phyloP scores from a whole-genome alignment of 2,113 vertebrate species.

The Archocentrus centrarchus region DNA sequence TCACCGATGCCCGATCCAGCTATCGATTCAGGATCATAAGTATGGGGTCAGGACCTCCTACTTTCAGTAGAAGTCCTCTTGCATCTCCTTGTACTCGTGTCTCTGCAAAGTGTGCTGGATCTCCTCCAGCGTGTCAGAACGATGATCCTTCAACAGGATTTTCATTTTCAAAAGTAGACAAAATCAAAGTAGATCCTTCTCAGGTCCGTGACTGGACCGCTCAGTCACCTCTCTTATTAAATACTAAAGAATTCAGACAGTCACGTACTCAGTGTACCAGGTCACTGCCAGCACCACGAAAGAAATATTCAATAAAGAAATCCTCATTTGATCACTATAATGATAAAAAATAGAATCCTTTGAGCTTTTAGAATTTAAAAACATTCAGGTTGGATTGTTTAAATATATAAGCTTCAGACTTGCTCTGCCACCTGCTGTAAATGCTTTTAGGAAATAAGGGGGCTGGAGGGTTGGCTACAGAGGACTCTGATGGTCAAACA shows the following conservation, averaged over 20 bases:
- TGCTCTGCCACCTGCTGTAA: not conserved
- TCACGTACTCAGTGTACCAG: too few relatives aligned
- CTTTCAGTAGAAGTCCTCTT: not conserved
- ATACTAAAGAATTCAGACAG: too few relatives aligned
- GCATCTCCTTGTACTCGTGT: not conserved
- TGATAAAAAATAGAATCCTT: too few relatives aligned
- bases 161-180: not conserved
- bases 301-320: too few relatives aligned
- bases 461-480: not conserved
- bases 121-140: not conserved
- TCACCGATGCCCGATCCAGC: too few relatives aligned
- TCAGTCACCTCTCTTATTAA: not conserved
- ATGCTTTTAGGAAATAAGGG: not conserved
- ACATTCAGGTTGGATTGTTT: not conserved
- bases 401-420: not conserved
- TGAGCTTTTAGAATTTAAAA: not conserved
- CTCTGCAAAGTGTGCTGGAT: not conserved
- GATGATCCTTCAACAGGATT: too few relatives aligned
- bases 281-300: too few relatives aligned
- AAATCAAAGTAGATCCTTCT: not conserved
- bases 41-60: not conserved
- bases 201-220: too few relatives aligned
- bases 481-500: not conserved
- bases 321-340: too few relatives aligned
- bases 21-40: not conserved